phyloP scores from a whole-genome alignment of 1,140 invertebrate species.

The Oedothorax gibbosus region DNA sequence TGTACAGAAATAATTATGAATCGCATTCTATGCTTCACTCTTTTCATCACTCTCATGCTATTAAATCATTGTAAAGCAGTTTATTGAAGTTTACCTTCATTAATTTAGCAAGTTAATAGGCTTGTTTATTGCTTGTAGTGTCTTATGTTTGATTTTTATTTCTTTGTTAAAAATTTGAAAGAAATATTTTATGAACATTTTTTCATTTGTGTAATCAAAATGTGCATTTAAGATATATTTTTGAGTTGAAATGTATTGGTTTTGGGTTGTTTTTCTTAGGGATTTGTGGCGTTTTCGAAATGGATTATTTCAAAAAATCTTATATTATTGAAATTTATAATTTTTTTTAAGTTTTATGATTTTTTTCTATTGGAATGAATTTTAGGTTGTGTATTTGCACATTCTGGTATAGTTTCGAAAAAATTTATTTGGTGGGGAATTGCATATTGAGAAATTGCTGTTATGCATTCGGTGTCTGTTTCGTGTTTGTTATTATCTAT shows the following conservation, averaged over 20 bases:
- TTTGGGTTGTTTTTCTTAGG: constrained; percentile 8
- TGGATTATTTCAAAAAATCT: too few species aligned
- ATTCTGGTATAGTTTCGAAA: too few species aligned
- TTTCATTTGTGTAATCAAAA: constrained; percentile 37
- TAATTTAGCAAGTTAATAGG: background rate
- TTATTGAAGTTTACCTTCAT: constrained; percentile 10
- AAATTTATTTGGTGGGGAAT: too few species aligned
- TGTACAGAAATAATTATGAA: constrained; percentile 45
- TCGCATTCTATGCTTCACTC: constrained; percentile 27
- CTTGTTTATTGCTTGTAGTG: constrained; percentile 2
- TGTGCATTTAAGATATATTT: constrained; percentile 26
- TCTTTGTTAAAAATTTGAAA: background rate
- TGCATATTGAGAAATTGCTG: too few species aligned
- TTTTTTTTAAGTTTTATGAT: too few species aligned
- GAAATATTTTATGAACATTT: background rate
- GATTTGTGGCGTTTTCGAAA: too few species aligned
- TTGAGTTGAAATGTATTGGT: background rate
- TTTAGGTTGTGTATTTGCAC: too few species aligned
- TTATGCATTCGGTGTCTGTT: too few species aligned
- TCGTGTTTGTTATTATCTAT: too few species aligned
- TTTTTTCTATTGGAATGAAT: too few species aligned
- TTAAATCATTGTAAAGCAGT: constrained; percentile 34
- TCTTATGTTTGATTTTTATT: constrained; percentile 18
- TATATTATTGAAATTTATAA: too few species aligned
- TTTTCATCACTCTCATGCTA: constrained; percentile 35